phyloP scores from a whole-genome alignment of 2,888 invertebrate species.

The Idaea aversata region DNA sequence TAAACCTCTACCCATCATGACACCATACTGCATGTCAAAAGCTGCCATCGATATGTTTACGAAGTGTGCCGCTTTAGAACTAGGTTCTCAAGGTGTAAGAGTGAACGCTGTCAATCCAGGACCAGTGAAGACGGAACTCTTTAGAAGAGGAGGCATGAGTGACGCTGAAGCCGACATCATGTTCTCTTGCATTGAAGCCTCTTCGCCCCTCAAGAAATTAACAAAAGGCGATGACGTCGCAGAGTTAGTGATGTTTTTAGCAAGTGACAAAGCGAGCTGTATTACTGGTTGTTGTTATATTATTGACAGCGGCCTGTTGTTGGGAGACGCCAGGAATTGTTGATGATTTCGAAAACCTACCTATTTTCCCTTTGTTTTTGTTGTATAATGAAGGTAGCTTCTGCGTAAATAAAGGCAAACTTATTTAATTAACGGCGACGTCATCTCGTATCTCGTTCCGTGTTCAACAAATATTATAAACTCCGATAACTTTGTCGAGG shows the following conservation, averaged over 20 bases:
- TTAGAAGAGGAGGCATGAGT: slow-evolving; percentile 50
- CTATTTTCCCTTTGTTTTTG: slow-evolving; percentile 23
- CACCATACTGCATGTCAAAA: slow-evolving; percentile 64
- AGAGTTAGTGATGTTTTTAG: slow-evolving; percentile 53
- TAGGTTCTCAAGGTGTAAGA: slow-evolving; percentile 54
- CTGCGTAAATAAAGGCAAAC: slow-evolving; percentile 30
- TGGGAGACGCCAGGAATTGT: slow-evolving; percentile 44
- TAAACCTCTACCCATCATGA: slow-evolving; percentile 46
- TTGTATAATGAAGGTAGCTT: slow-evolving; percentile 20
- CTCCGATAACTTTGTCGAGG: slow-evolving; percentile 53
- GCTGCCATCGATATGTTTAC: slow-evolving; percentile 64
- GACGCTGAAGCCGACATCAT: slow-evolving; percentile 42
- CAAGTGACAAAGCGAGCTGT: slow-evolving; percentile 56
- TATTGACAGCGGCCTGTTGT: slow-evolving; percentile 56
- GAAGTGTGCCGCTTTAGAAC: slow-evolving; percentile 57
- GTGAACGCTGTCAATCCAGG: slow-evolving; percentile 66
- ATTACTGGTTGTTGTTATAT: slow-evolving; percentile 54
- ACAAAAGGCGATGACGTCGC: slow-evolving; percentile 54
- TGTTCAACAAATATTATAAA: slow-evolving; percentile 36
- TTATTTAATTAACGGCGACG: slow-evolving; percentile 32
- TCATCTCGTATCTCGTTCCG: slow-evolving; percentile 33
- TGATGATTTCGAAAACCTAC: slow-evolving; percentile 21
- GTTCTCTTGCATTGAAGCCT: slow-evolving; percentile 40
- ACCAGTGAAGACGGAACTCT: slow-evolving; percentile 55
- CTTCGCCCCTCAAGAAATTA: slow-evolving; percentile 48